Conservation (phyloP, 1,140 invertebrate genomes). For the Anastrepha obliqua region DNA sequence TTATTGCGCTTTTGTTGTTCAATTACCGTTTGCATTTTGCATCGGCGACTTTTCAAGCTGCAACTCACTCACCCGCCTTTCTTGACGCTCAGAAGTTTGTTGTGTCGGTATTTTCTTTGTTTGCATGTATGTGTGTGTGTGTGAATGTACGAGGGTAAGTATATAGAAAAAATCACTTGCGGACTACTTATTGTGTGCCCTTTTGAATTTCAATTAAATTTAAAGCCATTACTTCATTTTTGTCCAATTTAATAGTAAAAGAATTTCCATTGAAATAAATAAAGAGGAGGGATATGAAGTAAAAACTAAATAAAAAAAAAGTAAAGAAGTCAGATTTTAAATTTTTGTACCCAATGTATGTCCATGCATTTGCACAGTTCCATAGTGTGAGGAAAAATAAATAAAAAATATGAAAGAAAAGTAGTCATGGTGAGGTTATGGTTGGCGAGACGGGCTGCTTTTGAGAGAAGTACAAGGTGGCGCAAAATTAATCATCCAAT, state of each 20-base stretch:
- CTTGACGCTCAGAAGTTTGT: neutral
- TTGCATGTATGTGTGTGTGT: no score
- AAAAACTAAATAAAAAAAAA: neutral
- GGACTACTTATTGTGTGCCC: neutral
- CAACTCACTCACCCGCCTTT: neutral
- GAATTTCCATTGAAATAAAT: neutral
- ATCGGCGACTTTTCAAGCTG: constrained; percentile 33
- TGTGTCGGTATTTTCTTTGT: no score
- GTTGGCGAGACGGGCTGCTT: no score
- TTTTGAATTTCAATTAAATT: constrained; percentile 46
- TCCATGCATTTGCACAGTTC: no score
- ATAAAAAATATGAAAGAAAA: no score
- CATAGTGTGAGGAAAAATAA: no score
- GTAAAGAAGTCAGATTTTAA: neutral
- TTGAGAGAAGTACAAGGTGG: no score
- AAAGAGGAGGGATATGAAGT: neutral
- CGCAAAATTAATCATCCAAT: no score
- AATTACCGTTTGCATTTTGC: constrained; percentile 30
- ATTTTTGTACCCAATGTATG: no score
- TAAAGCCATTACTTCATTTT: constrained; percentile 18
- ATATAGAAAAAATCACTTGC: neutral
- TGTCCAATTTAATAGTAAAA: neutral
- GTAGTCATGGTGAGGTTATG: no score
- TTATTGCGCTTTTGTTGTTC: constrained; percentile 52
- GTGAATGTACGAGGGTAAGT: neutral